phyloP scores from a whole-genome alignment of 2,113 vertebrate species.

The Dasyprocta punctata region DNA sequence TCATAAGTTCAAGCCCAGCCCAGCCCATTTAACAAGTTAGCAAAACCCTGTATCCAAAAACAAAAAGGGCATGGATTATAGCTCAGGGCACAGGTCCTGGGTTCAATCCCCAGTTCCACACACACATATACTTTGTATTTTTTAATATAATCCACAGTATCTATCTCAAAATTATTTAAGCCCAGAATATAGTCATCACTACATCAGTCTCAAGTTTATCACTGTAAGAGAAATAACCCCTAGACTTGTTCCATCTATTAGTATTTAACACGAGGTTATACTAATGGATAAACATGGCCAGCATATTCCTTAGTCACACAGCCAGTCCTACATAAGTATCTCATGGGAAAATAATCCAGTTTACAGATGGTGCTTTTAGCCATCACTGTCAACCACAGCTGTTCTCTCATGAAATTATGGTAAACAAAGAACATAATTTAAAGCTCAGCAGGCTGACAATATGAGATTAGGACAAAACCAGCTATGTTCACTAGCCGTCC shows the following conservation, averaged over 20 bases:
- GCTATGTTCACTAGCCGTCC: not conserved
- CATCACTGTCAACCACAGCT: constrained; percentile 12
- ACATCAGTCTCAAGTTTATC: not conserved
- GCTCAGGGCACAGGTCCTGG: not conserved
- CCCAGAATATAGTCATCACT: not conserved
- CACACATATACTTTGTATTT: not conserved
- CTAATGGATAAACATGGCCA: not conserved
- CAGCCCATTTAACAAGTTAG: not conserved
- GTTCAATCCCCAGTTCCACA: not conserved
- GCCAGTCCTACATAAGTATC: not conserved
- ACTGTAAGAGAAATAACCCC: not conserved
- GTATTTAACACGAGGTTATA: not conserved
- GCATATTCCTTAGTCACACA: not conserved
- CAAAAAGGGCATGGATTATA: not conserved
- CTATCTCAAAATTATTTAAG: not conserved
- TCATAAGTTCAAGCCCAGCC: not conserved
- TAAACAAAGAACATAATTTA: not conserved
- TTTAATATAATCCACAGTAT: not conserved
- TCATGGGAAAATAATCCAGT: not conserved
- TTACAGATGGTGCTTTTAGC: not conserved
- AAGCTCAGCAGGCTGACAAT: not conserved
- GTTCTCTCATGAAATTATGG: not conserved
- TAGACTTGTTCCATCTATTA: not conserved
- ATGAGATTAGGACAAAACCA: not conserved
- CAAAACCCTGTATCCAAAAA: not conserved